These are phyloP conservation scores for Eurois occulta DNA, from an alignment of 2,888 invertebrate genomes.

Conservation along the genomic window DNA sequence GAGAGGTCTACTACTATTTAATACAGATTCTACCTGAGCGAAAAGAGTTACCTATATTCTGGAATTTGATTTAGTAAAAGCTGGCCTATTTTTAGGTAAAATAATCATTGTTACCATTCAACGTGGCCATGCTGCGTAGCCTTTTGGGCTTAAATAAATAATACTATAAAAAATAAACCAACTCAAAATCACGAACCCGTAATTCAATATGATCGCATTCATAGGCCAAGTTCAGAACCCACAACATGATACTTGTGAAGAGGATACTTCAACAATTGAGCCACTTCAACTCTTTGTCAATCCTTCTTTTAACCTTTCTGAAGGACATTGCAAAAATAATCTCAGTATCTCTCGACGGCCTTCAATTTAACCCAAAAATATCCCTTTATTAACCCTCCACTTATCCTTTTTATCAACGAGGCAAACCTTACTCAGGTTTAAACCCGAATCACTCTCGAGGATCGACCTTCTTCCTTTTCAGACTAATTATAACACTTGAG, in stretches of 20 bases:
- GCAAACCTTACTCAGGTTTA: slow-evolving; percentile 21
- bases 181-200: neutral
- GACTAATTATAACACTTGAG: slow-evolving; percentile 37
- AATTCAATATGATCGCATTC: neutral
- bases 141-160: neutral
- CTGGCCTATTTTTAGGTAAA: neutral
- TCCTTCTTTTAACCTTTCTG: slow-evolving; percentile 21
- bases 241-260: neutral
- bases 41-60: too few relatives aligned
- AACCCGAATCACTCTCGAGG: slow-evolving; percentile 26
- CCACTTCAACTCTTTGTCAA: neutral
- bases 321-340: slow-evolving; percentile 29
- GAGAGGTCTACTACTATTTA: too few relatives aligned
- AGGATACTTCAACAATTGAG: neutral
- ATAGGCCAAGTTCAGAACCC: neutral
- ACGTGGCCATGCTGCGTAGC: neutral
- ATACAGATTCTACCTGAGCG: too few relatives aligned
- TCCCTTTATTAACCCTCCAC: slow-evolving; percentile 22
- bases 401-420: slow-evolving; percentile 34
- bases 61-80: neutral
- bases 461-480: slow-evolving; percentile 25
- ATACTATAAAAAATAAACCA: neutral
- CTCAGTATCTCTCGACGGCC: slow-evolving; percentile 15
- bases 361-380: slow-evolving; percentile 34
- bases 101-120: neutral